A percentile compares a stretch with the other conserved stretches of the same genome.
Evolutionary conservation across 2,888 invertebrate genomes (phyloP).

Genomic region (Melieria picta): DNA sequence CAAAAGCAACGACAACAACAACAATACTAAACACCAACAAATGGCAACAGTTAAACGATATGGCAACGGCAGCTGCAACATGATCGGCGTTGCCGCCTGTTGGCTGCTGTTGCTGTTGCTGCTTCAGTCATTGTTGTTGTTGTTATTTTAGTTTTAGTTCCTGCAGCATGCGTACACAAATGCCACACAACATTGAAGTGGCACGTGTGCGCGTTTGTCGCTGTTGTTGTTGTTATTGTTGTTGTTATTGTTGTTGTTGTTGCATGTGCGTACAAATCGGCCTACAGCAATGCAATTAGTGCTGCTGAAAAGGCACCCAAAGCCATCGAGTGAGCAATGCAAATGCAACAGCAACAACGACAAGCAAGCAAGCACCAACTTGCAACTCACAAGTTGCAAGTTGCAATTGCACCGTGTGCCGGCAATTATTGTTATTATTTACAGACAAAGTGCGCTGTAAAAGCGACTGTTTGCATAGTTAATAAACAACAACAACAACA

Average conservation of each 20-base stretch:
- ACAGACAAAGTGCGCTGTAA: conserved; percentile 24
- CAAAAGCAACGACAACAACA: conserved; percentile 33
- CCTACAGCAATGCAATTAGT: conserved; percentile 33
- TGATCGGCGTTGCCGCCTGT: background rate
- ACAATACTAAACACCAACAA: conserved; percentile 25
- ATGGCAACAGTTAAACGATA: conserved; percentile 15
- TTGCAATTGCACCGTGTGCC: conserved; percentile 15
- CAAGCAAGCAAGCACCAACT: conserved; percentile 8
- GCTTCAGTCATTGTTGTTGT: background rate
- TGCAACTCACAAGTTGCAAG: conserved; percentile 23
- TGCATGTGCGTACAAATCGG: conserved; percentile 5
- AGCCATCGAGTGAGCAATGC: conserved; percentile 9
- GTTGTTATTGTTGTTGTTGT: background rate
- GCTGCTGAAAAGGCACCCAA: conserved; percentile 27
- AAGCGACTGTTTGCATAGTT: conserved; percentile 27
- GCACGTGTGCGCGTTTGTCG: too few species aligned
- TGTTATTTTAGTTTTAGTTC: background rate
- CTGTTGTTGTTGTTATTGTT: background rate
- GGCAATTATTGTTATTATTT: conserved; percentile 32
- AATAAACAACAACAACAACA: conserved; percentile 32
- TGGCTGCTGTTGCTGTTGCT: background rate
- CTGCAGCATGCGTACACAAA: background rate
- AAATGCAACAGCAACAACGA: conserved; percentile 15
- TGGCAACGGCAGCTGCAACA: background rate
- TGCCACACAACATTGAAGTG: too few species aligned